A percentile compares a stretch with the other conserved stretches of the same genome.
These are phyloP conservation scores for Amphilophus citrinellus DNA, from an alignment of 2,113 vertebrate species.

Conservation along the genomic window DNA sequence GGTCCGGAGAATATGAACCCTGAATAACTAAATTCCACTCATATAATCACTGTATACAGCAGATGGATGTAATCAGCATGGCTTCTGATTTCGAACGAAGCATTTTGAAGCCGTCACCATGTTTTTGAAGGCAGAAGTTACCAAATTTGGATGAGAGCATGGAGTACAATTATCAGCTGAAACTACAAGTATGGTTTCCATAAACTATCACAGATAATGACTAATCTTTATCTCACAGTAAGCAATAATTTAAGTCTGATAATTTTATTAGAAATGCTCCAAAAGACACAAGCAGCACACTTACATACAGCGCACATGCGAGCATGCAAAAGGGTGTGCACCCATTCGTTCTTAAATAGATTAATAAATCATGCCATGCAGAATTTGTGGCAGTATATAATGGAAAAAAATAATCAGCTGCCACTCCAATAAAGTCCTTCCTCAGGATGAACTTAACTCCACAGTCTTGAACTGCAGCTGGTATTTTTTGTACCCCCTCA, in stretches of 20 bases:
- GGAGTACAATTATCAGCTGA: neutral
- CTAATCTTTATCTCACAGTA: neutral
- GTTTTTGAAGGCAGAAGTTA: neutral
- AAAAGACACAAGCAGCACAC: too few species aligned
- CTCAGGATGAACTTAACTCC: neutral
- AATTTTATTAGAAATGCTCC: too few species aligned
- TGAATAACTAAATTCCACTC: neutral
- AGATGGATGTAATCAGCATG: neutral
- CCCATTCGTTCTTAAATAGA: too few species aligned
- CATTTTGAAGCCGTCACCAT: neutral
- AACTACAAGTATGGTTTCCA: neutral
- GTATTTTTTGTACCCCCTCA: neutral
- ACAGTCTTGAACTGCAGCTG: fast-evolving
- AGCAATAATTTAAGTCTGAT: neutral
- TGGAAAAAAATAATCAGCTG: too few species aligned
- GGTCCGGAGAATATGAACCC: neutral
- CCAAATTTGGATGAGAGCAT: neutral
- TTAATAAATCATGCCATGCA: too few species aligned
- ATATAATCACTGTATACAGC: neutral
- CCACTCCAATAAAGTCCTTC: neutral
- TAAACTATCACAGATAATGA: neutral
- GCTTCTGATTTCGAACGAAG: neutral
- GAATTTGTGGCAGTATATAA: too few species aligned
- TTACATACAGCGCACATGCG: too few species aligned
- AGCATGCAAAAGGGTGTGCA: too few species aligned